phyloP scores from a whole-genome alignment of 1,140 invertebrate genomes.

The Bombus haemorrhoidalis region DNA sequence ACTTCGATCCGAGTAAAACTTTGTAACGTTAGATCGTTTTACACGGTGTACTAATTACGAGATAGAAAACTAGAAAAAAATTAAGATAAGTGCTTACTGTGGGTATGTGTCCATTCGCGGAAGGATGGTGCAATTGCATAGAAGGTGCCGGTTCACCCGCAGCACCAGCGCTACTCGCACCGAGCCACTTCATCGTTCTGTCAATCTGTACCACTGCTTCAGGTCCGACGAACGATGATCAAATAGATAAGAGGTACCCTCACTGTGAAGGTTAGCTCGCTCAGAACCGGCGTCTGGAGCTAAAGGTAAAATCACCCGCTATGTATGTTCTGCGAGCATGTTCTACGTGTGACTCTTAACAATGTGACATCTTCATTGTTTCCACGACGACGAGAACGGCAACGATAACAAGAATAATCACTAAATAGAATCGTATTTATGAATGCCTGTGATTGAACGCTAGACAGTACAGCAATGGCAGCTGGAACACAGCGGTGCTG shows the following conservation, averaged over 20 bases:
- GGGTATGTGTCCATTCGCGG: conserved; percentile 81
- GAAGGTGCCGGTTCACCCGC: conserved; percentile 81
- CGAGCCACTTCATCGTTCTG: conserved; percentile 81
- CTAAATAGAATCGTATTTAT: conserved; percentile 44
- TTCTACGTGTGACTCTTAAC: conserved; percentile 47
- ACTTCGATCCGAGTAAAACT: conserved; percentile 16
- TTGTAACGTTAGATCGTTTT: not conserved
- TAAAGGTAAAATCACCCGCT: conserved; percentile 47
- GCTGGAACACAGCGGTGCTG: conserved; percentile 64
- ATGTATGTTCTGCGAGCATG: conserved; percentile 56
- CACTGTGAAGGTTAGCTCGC: conserved; percentile 63
- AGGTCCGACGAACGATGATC: conserved; percentile 43
- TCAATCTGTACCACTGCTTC: conserved; percentile 61
- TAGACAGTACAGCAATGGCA: conserved; percentile 65
- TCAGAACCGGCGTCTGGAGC: conserved; percentile 63
- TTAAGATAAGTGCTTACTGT: conserved; percentile 67
- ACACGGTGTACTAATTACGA: not conserved
- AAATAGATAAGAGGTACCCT: conserved; percentile 44
- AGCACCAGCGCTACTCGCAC: conserved; percentile 78
- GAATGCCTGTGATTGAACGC: conserved; percentile 49
- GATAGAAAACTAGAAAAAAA: conserved; percentile 1
- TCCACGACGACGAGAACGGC: conserved; percentile 49
- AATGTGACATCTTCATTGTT: conserved; percentile 48
- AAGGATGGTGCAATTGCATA: conserved; percentile 81
- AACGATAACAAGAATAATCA: conserved; percentile 34